Evolutionary conservation across 2,113 vertebrate species (phyloP), one percentile per base, ranked within the genome.

Genomic region (Calyptomena viridis): DNA sequence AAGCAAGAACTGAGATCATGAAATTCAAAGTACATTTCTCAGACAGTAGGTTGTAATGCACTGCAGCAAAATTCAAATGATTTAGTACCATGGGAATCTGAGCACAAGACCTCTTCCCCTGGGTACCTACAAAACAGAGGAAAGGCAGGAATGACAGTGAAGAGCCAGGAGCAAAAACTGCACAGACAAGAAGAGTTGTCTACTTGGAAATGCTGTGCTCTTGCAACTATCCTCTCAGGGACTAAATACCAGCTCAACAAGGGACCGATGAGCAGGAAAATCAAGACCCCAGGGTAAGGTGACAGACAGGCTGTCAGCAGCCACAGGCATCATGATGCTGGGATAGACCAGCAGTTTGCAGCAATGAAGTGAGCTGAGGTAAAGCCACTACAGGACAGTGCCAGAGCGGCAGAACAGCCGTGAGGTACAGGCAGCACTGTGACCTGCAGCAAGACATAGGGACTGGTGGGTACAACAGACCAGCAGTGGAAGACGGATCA

Each of bases 121-220:
- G 89, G 84, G 93, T 69, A 69, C 74, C 62, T 68, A 49, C 69
- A 87, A 76, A 96, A 85, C 62, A 76, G 94, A 77, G 23, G 53
- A 82, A 93, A 79, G 66, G 81, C 66, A 87, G 58, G 31, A 95
- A 77, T 67, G 80, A 90, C 86, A 84, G 91, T 28, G 87, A 87
- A 96, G 77, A 89, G 93, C 95, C 91, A 73, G 87, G 56, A 91
- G 94, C 93, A 95, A 95, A 93, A 87, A 56, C 69, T 73, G 46
- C 76, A 76, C 53, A 91, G 94, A 89, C 77, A 87, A 92, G 84
- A 90, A 82, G 74, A 58, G 74, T 53, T 79, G 72, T 93, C 93
- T 87, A 12, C 69, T 79, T 89, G 62, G 69, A 92, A 95, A 87
- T 66, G 28, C 37, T 56, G 13, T 56, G 66, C 49, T 84, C 71